Evolutionary conservation across 2,797 vertebrate genomes (phyloP).

Genomic region (Anguilla megastoma): DNA sequence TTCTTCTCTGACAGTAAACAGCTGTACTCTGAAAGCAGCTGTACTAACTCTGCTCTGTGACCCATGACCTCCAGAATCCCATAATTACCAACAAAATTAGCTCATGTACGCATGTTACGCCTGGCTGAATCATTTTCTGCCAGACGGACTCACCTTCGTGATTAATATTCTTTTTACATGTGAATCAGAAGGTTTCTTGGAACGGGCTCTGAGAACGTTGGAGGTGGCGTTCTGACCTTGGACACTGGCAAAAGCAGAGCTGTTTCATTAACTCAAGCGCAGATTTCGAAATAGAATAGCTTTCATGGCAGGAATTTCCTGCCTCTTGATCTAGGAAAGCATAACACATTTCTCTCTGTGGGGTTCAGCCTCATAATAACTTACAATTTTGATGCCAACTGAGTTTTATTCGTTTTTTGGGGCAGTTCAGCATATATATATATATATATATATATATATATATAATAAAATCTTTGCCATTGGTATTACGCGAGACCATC

Average conservation of each 20-base stretch:
- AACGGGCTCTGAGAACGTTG: conserved; percentile 17
- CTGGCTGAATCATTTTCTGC: conserved; percentile 51
- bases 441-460: too few species aligned
- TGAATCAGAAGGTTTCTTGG: conserved; percentile 58
- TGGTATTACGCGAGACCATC: conserved; percentile 21
- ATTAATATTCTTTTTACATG: conserved; percentile 63
- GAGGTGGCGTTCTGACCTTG: conserved; percentile 48
- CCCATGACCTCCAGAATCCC: conserved; percentile 67
- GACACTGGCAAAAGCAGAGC: conserved; percentile 59
- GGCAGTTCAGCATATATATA: neutral
- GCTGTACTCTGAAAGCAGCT: conserved; percentile 55
- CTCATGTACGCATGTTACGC: conserved; percentile 68
- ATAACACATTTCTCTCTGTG: conserved; percentile 57
- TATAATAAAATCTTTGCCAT: conserved; percentile 4
- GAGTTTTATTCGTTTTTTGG: conserved; percentile 64
- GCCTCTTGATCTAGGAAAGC: conserved; percentile 66
- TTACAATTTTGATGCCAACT: conserved; percentile 62
- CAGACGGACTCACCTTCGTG: conserved; percentile 59
- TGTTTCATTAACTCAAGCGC: conserved; percentile 63
- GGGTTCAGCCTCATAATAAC: conserved; percentile 62
- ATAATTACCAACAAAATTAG: conserved; percentile 69
- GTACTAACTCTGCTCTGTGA: conserved; percentile 65
- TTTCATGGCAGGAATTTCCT: conserved; percentile 69
- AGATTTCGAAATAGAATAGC: conserved; percentile 21
- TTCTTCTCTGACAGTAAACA: conserved; percentile 56